Percentiles rank a stretch among this genome's conserved stretches.
These are phyloP conservation scores for Yasuhikotakia modesta DNA, from an alignment of 2,797 vertebrate species.

Conservation along the genomic window DNA sequence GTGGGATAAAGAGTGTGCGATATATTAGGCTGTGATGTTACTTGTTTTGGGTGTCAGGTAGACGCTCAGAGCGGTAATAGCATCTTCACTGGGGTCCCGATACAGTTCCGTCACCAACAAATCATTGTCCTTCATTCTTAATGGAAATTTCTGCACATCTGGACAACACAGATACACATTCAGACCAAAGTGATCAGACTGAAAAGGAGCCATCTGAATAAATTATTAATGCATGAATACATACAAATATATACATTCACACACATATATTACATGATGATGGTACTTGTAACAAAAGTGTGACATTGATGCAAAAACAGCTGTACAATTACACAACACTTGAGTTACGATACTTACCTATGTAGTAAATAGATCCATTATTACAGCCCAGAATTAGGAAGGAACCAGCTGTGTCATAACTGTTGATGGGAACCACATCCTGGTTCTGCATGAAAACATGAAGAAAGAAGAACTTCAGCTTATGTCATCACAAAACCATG, in stretches of 20 bases:
- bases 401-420: constrained; percentile 89
- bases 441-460: constrained; percentile 78
- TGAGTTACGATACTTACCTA: constrained; percentile 60
- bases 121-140: constrained; percentile 94
- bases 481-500: not conserved
- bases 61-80: constrained; percentile 90
- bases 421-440: constrained; percentile 91
- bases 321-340: no score
- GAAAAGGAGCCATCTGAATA: not conserved
- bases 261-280: no score
- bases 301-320: no score
- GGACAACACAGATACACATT: constrained; percentile 12
- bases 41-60: constrained; percentile 93
- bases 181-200: not conserved
- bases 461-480: not conserved
- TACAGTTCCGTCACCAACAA: constrained; percentile 91
- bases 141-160: constrained; percentile 94
- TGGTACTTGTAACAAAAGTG: no score
- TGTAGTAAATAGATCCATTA: constrained; percentile 89
- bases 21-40: constrained; percentile 58
- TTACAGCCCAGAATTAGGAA: constrained; percentile 91
- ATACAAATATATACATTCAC: no score
- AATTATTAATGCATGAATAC: not conserved
- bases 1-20: not conserved
- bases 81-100: constrained; percentile 86